Evolutionary conservation across 2,113 vertebrate species (phyloP).

Genomic region (Mesoclemmys tuberculata): DNA sequence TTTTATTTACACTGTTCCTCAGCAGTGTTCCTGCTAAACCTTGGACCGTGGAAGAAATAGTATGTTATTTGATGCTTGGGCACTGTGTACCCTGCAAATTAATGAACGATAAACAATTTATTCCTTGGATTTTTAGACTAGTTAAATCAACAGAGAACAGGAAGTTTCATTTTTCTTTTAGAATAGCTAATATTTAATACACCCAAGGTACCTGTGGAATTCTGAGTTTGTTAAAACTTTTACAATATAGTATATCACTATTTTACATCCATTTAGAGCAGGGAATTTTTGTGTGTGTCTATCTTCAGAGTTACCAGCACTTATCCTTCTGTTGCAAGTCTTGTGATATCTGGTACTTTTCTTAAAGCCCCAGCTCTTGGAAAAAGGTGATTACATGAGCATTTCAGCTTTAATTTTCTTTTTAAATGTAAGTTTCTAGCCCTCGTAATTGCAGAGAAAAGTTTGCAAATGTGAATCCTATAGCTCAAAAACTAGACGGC

Average conservation of each 20-base stretch:
- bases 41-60: slow-evolving; percentile 8
- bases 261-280: neutral
- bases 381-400: neutral
- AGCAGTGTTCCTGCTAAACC: neutral
- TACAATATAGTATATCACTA: neutral
- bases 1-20: slow-evolving; percentile 50
- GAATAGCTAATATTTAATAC: neutral
- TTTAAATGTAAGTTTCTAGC: neutral
- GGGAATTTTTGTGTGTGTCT: neutral
- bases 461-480: neutral
- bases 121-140: slow-evolving; percentile 61
- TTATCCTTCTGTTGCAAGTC: neutral
- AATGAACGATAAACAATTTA: slow-evolving; percentile 61
- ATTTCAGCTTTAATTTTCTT: neutral
- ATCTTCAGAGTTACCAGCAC: neutral
- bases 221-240: neutral
- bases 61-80: slow-evolving; percentile 44
- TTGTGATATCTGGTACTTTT: neutral
- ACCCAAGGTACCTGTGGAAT: neutral
- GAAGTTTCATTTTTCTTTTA: neutral
- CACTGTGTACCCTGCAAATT: slow-evolving; percentile 28
- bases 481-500: neutral
- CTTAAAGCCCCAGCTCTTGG: neutral
- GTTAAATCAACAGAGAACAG: slow-evolving; percentile 46
- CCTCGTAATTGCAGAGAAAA: neutral